phyloP scores from a whole-genome alignment of 2,888 invertebrate genomes.

The Cantharis nigra region DNA sequence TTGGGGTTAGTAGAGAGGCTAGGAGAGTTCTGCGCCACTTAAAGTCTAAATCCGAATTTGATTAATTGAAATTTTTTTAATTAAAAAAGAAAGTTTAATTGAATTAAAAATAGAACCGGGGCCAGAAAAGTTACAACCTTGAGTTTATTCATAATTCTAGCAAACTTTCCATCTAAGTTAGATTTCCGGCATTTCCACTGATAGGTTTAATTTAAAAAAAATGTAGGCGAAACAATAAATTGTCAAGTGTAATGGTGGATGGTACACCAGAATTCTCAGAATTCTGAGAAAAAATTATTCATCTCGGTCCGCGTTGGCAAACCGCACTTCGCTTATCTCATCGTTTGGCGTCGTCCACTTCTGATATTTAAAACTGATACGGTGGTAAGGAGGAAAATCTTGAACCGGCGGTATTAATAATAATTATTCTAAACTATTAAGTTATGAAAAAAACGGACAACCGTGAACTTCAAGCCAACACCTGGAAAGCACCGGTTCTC shows the following conservation, averaged over 20 bases:
- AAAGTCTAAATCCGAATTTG: too few species aligned
- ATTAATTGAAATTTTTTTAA: too few species aligned
- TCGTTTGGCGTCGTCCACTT: neutral
- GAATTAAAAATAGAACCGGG: too few species aligned
- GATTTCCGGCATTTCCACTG: neutral
- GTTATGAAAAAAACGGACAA: too few species aligned
- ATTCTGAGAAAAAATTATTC: neutral
- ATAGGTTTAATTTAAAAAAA: neutral
- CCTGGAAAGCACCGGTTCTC: too few species aligned
- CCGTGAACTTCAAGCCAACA: too few species aligned
- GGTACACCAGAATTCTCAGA: neutral
- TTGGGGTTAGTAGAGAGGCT: too few species aligned
- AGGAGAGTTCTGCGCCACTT: too few species aligned
- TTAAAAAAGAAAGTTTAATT: too few species aligned
- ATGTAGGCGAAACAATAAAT: neutral
- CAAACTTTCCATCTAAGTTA: neutral
- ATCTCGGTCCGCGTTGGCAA: neutral
- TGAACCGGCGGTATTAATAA: too few species aligned
- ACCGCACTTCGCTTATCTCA: neutral
- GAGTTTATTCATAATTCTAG: neutral
- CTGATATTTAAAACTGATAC: too few species aligned
- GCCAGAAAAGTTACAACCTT: neutral
- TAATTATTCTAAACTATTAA: too few species aligned
- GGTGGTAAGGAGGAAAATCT: neutral
- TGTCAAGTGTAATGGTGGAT: neutral